Percentiles rank a stretch among this genome's conserved stretches.
Conservation (phyloP, 2,888 invertebrate genomes). For the Synergus itoensis region DNA sequence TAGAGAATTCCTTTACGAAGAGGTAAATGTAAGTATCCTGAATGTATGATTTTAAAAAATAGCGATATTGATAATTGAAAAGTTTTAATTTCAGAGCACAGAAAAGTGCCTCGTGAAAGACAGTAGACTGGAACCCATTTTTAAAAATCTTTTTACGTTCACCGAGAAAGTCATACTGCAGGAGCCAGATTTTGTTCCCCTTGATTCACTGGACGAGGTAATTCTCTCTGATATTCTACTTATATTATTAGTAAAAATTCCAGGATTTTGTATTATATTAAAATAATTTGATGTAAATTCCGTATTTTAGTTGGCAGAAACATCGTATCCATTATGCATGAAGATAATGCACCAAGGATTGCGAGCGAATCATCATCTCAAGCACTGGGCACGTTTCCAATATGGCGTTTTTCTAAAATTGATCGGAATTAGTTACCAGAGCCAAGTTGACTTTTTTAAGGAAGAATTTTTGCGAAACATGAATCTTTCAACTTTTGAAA, state of each 20-base stretch:
- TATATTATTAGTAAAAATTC: too few relatives aligned
- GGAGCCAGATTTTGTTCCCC: not conserved
- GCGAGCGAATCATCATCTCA: slow-evolving; percentile 90
- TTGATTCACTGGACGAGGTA: slow-evolving; percentile 6
- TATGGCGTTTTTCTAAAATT: slow-evolving; percentile 97
- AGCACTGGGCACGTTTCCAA: slow-evolving; percentile 92
- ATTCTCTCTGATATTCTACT: not conserved
- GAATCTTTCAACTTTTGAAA: slow-evolving; percentile 93
- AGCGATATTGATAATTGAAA: not conserved
- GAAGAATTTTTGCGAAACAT: slow-evolving; percentile 93
- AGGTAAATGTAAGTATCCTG: slow-evolving; percentile 81
- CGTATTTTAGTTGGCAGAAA: slow-evolving; percentile 77
- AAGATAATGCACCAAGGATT: slow-evolving; percentile 90
- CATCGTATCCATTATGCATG: slow-evolving; percentile 98
- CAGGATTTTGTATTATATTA: not conserved
- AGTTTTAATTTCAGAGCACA: not conserved
- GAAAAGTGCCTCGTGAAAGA: not conserved
- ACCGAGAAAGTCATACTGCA: not conserved
- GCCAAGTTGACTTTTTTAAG: slow-evolving; percentile 93
- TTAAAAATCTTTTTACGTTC: not conserved
- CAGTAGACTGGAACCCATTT: slow-evolving; percentile 6
- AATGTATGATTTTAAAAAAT: not conserved
- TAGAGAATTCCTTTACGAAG: slow-evolving; percentile 84
- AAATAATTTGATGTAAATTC: not conserved
- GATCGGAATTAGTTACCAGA: slow-evolving; percentile 94